These are phyloP conservation scores for Diachrysia chrysitis DNA, from an alignment of 2,888 invertebrate species.

Conservation along the genomic window DNA sequence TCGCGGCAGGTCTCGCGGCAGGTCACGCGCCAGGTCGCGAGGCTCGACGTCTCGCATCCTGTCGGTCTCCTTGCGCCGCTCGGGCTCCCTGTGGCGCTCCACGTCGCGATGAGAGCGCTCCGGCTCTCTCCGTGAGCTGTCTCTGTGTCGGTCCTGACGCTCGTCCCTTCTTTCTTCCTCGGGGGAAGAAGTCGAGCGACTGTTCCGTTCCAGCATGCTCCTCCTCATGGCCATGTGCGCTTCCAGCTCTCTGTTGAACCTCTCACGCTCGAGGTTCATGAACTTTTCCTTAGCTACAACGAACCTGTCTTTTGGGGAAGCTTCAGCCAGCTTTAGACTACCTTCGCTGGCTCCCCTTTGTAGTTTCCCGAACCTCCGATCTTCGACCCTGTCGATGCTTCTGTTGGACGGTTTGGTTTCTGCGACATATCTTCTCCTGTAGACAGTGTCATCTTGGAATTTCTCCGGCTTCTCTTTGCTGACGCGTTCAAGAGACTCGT, in stretches of 20 bases:
- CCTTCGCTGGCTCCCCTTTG: slow-evolving; percentile 85
- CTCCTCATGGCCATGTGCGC: slow-evolving; percentile 87
- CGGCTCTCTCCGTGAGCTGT: slow-evolving; percentile 83
- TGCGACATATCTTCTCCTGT: slow-evolving; percentile 87
- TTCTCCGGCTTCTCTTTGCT: slow-evolving; percentile 78
- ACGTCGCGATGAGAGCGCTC: slow-evolving; percentile 83
- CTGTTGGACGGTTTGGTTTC: slow-evolving; percentile 84
- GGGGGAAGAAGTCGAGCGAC: slow-evolving; percentile 88
- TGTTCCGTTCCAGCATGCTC: slow-evolving; percentile 86
- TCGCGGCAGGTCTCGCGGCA: slow-evolving; percentile 63
- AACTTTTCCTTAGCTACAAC: slow-evolving; percentile 96
- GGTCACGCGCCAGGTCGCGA: slow-evolving; percentile 48
- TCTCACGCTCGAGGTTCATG: slow-evolving; percentile 93
- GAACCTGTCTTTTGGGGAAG: slow-evolving; percentile 93
- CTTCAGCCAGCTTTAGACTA: slow-evolving; percentile 80
- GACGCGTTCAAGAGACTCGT: slow-evolving; percentile 80
- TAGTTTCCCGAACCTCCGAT: slow-evolving; percentile 82
- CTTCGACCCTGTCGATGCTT: slow-evolving; percentile 84
- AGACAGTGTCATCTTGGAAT: slow-evolving; percentile 76
- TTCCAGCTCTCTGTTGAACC: slow-evolving; percentile 89
- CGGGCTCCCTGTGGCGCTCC: slow-evolving; percentile 78
- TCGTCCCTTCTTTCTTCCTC: slow-evolving; percentile 87
- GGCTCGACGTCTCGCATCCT: slow-evolving; percentile 74
- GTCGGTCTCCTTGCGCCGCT: slow-evolving; percentile 79
- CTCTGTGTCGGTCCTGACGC: slow-evolving; percentile 84